Conservation (phyloP, 2,113 vertebrate species). For the Ptilorrhoa leucosticta region DNA sequence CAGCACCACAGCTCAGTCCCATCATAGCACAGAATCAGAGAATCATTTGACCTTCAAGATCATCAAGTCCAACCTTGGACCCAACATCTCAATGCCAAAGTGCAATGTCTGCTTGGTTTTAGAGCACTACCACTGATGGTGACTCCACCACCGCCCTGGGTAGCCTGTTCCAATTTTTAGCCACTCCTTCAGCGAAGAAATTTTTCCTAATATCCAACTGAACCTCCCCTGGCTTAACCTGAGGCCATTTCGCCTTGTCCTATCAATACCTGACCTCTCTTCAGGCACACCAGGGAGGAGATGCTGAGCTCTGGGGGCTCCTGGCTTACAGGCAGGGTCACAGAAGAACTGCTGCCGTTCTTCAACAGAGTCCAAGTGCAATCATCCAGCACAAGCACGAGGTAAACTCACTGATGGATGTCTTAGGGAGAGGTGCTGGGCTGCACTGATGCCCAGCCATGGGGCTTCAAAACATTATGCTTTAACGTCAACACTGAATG, state of each 20-base stretch:
- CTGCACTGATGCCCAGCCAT: not conserved
- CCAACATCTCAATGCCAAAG: not conserved
- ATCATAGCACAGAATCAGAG: not conserved
- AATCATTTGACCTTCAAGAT: not conserved
- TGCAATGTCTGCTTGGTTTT: not conserved
- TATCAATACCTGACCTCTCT: not conserved
- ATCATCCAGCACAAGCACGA: accelerated
- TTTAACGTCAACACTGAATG: not conserved
- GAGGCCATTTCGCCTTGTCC: not conserved
- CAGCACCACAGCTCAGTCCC: not conserved
- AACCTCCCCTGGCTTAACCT: not conserved
- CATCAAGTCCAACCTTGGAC: not conserved
- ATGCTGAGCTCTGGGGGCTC: not conserved
- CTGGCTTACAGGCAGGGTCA: not conserved
- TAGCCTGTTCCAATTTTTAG: not conserved
- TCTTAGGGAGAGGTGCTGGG: not conserved
- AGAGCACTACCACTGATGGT: not conserved
- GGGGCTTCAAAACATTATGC: not conserved
- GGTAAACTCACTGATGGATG: not conserved
- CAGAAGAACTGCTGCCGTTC: not conserved
- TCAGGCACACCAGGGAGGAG: not conserved
- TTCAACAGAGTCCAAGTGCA: not conserved
- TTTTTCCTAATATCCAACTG: not conserved
- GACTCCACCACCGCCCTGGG: not conserved
- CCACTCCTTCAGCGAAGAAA: not conserved